Conservation (phyloP, 2,113 vertebrate species). For the Erythrolamprus reginae region DNA sequence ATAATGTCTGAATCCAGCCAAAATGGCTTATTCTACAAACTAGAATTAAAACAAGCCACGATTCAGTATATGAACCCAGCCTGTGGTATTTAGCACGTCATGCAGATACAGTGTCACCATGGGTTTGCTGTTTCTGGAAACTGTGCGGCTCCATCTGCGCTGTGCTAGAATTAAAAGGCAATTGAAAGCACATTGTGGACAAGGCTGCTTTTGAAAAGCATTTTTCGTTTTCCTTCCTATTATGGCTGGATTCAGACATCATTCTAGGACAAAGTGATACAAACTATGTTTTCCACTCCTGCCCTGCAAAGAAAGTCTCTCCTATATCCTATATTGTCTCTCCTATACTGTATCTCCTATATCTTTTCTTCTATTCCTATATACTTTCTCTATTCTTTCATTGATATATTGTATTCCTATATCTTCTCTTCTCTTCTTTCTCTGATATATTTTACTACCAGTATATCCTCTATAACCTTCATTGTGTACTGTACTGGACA, state of each 20-base stretch:
- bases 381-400: no score
- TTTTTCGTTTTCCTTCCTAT: not conserved
- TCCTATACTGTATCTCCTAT: no score
- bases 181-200: not conserved
- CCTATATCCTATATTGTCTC: no score
- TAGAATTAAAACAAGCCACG: not conserved
- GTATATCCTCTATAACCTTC: no score
- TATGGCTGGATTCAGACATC: no score
- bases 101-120: not conserved
- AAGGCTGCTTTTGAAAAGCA: not conserved
- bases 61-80: not conserved
- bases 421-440: no score
- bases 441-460: no score
- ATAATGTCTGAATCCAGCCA: not conserved
- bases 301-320: not conserved
- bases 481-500: no score
- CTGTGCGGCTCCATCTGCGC: not conserved
- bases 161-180: not conserved
- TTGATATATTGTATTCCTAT: no score
- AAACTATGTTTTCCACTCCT: not conserved
- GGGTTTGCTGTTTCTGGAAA: not conserved
- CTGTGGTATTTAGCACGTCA: not conserved
- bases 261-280: no score
- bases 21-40: not conserved
- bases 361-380: no score